A percentile compares a stretch with the other conserved stretches of the same genome.
These are phyloP conservation scores for Eumeta japonica DNA, from an alignment of 1,140 invertebrate species.

Conservation along the genomic window DNA sequence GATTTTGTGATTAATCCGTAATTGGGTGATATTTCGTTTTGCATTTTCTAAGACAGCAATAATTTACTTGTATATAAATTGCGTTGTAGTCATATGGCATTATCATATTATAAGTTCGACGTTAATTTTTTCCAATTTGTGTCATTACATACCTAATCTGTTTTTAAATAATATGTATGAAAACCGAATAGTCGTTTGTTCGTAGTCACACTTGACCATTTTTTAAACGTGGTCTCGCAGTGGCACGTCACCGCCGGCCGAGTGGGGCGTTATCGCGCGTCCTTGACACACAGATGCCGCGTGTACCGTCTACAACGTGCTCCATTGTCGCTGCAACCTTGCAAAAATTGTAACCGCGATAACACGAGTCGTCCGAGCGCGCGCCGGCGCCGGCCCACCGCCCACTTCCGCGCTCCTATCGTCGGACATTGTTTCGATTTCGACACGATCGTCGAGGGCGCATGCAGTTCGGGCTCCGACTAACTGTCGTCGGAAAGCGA, in stretches of 20 bases:
- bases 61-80: too few species aligned
- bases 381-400: constrained; percentile 15
- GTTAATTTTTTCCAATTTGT: too few species aligned
- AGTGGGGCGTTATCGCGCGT: constrained; percentile 51
- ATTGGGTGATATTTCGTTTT: too few species aligned
- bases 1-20: too few species aligned
- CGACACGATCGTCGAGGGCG: background rate
- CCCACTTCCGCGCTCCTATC: constrained; percentile 31
- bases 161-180: too few species aligned
- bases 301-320: constrained; percentile 44
- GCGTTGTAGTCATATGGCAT: too few species aligned
- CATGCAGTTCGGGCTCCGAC: too few species aligned
- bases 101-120: too few species aligned
- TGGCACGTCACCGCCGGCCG: constrained; percentile 21
- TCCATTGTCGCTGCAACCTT: constrained; percentile 50
- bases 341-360: constrained; percentile 39
- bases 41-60: too few species aligned
- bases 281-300: constrained; percentile 52
- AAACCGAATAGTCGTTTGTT: background rate
- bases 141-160: too few species aligned
- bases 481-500: too few species aligned
- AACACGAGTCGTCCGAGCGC: constrained; percentile 25
- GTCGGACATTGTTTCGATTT: background rate
- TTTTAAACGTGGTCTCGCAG: constrained; percentile 14
- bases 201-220: constrained; percentile 10